Evolutionary conservation across 2,797 vertebrate genomes (phyloP), one percentile per base, ranked within the genome.

Genomic region (Tolypeutes matacus): DNA sequence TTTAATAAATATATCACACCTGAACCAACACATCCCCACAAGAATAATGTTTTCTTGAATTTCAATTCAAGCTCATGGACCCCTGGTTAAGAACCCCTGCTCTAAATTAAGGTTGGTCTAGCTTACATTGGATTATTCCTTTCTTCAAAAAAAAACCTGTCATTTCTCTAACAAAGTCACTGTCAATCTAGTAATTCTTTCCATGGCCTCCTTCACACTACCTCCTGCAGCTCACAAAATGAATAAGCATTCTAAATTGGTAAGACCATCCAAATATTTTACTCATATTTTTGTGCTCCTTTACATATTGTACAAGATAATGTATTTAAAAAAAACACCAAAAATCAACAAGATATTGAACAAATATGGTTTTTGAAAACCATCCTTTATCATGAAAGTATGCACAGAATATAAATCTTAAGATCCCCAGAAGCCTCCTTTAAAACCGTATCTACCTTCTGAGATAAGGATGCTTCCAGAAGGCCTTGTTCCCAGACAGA

Each of bases 151-250:
- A 93, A 83, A 83, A n/a, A n/a, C n/a, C 86, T 80, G 46, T 82
- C 65, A 72, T 90, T 87, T 90, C 49, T 84, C 56, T 93, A 11
- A 89, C 34, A 95, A 96, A 95, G 51, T 9, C 31, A 77, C 27
- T 83, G 76, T 34, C 89, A 91, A 42, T 92, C 56, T 93, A 92
- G 2, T 64, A 94, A 91, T 73, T 92, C 20, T 91, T 93, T 92
- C 69, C 18, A 60, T 7, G 80, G 31, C 34, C 23, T 96, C 81
- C 51, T 20, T 85, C 20, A 69, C 23, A 64, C 46, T 80, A 29
- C 11, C 3, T 10, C 86, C 51, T 89, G 18, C 18, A 95, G 21
- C 51, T 95, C 73, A 75, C 69, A 95, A 80, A 72, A 11, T 39
- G 34, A 46, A 89, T 81, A 86, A 84, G 39, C 27, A 85, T 86